A percentile compares a stretch with the other conserved stretches of the same genome.
These are phyloP conservation scores for Caenorhabditis wallacei DNA, from an alignment of 2,888 invertebrate species.

Conservation along the genomic window DNA sequence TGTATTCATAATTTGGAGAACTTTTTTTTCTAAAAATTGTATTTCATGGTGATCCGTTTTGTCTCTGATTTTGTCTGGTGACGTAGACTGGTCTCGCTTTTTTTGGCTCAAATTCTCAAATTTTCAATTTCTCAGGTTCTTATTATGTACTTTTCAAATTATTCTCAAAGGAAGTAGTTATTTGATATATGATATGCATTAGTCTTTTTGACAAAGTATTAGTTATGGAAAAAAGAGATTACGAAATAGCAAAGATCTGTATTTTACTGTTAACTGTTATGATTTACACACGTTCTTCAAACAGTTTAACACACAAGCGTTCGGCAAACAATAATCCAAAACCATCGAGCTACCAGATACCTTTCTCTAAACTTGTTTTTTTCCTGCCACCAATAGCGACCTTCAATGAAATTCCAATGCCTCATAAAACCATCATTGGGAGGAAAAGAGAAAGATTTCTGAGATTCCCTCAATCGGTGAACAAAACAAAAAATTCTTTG, in stretches of 20 bases:
- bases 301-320: constrained; percentile 13
- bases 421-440: constrained; percentile 52
- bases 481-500: constrained; percentile 26
- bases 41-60: background rate
- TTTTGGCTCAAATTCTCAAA: background rate
- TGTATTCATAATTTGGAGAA: no score
- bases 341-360: constrained; percentile 25
- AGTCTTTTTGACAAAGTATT: no score
- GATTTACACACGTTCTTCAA: background rate
- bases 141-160: background rate
- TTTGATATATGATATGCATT: no score
- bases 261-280: no score
- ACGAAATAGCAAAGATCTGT: no score
- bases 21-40: background rate
- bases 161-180: background rate
- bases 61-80: constrained; percentile 7
- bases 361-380: constrained; percentile 42
- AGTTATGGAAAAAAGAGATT: no score
- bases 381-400: constrained; percentile 35
- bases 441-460: constrained; percentile 20
- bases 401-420: constrained; percentile 40
- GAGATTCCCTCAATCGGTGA: constrained; percentile 29
- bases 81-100: constrained; percentile 3
- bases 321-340: constrained; percentile 41
- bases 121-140: background rate